Percentiles rank a stretch among this genome's conserved stretches.
Evolutionary conservation across 2,797 vertebrate genomes (phyloP).

Genomic region (Argya squamiceps): DNA sequence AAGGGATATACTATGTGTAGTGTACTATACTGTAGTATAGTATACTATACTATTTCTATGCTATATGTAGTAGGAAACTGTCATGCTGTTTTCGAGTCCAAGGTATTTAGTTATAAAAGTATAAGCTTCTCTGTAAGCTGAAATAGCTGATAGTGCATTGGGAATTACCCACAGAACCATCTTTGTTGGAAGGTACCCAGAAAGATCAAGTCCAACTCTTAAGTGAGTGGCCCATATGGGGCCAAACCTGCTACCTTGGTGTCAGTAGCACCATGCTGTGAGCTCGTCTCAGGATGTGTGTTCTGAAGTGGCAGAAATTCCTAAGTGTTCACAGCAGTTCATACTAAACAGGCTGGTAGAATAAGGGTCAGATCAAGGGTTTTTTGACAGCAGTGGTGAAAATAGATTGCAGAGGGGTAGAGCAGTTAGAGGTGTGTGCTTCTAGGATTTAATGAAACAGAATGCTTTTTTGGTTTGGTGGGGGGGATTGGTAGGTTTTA

Average conservation of each 20-base stretch:
- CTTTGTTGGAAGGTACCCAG: not conserved
- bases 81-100: not conserved
- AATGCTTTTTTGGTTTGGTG: not conserved
- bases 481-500: not conserved
- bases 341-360: not conserved
- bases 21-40: too few species aligned
- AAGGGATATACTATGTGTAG: not conserved
- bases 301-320: not conserved
- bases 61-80: not conserved
- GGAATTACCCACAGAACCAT: not conserved
- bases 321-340: not conserved
- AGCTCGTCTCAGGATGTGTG: not conserved
- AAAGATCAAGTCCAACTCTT: not conserved
- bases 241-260: rapidly evolving
- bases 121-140: not conserved
- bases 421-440: not conserved
- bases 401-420: not conserved
- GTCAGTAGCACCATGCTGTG: not conserved
- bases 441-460: not conserved
- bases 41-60: too few species aligned
- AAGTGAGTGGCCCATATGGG: not conserved
- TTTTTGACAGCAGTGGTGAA: not conserved
- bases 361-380: not conserved
- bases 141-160: not conserved
- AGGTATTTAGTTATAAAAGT: not conserved